Conservation (phyloP, 2,888 invertebrate genomes). For the Lepidonotus clava region DNA sequence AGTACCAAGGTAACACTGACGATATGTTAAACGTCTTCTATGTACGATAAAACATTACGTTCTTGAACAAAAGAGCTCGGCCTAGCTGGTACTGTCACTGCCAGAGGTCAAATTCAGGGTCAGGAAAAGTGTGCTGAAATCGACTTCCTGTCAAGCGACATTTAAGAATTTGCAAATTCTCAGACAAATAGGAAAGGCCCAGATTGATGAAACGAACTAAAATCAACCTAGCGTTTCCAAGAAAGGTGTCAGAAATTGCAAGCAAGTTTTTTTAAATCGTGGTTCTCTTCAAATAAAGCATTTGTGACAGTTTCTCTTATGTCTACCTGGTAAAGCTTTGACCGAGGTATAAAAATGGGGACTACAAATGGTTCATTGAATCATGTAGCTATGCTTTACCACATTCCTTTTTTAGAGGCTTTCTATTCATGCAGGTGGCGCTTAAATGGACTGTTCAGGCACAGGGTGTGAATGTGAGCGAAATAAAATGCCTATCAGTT, state of each 20-base stretch:
- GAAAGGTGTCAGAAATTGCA: too few relatives aligned
- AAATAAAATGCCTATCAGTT: too few relatives aligned
- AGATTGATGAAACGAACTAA: background rate
- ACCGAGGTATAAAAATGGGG: background rate
- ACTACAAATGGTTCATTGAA: background rate
- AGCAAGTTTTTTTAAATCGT: too few relatives aligned
- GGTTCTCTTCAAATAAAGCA: too few relatives aligned
- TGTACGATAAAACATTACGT: background rate
- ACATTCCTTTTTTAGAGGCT: background rate
- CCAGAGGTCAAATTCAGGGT: background rate
- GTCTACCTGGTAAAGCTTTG: background rate
- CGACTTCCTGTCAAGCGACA: background rate
- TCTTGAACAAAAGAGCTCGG: background rate
- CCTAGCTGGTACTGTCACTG: background rate
- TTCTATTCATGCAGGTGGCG: background rate
- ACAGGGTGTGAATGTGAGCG: too few relatives aligned
- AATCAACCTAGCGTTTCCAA: background rate
- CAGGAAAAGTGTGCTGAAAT: background rate
- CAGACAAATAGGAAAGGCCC: background rate
- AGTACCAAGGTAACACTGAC: background rate
- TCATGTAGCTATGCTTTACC: background rate
- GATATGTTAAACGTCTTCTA: background rate
- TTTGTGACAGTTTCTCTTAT: background rate
- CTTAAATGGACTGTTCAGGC: too few relatives aligned
- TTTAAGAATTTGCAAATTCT: background rate